Evolutionary conservation across 1,140 invertebrate species (phyloP).

Genomic region (Ladona fulva): DNA sequence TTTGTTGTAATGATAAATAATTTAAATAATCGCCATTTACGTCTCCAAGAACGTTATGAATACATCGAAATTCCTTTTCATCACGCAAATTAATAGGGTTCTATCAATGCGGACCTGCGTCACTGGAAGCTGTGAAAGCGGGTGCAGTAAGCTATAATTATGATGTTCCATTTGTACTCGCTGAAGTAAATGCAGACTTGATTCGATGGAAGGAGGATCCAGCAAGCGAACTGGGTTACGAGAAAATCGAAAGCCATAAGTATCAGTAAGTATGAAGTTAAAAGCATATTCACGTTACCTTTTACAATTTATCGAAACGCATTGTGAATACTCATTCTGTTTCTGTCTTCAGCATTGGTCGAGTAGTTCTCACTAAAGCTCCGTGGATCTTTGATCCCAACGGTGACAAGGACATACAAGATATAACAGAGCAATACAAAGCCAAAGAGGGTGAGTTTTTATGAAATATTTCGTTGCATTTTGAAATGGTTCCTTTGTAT

Average conservation of each 20-base stretch:
- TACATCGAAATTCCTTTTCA: too few species aligned
- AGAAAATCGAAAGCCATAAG: slow-evolving; percentile 56
- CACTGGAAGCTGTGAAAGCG: slow-evolving; percentile 48
- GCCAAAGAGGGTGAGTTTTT: slow-evolving; percentile 49
- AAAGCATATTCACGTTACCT: too few species aligned
- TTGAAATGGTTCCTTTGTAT: too few species aligned
- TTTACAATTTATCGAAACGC: too few species aligned
- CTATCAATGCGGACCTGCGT: slow-evolving; percentile 53
- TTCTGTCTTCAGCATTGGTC: slow-evolving; percentile 51
- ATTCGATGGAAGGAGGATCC: slow-evolving; percentile 36
- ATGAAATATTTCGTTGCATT: too few species aligned
- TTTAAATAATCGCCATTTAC: too few species aligned
- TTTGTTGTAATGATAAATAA: too few species aligned
- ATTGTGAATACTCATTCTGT: neutral
- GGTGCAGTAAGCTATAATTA: slow-evolving; percentile 52
- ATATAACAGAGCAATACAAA: slow-evolving; percentile 66
- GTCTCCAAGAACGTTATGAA: too few species aligned
- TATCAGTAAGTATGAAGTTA: slow-evolving; percentile 43
- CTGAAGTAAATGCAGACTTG: slow-evolving; percentile 54
- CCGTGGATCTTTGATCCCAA: slow-evolving; percentile 58
- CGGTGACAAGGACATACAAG: slow-evolving; percentile 56
- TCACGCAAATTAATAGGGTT: slow-evolving; percentile 33
- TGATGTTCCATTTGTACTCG: slow-evolving; percentile 52
- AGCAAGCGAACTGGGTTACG: slow-evolving; percentile 39
- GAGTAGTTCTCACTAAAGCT: slow-evolving; percentile 65